These are phyloP conservation scores for Ptychodera flava DNA, from an alignment of 35 echinoderm and acorn worm species.

Conservation along the genomic window DNA sequence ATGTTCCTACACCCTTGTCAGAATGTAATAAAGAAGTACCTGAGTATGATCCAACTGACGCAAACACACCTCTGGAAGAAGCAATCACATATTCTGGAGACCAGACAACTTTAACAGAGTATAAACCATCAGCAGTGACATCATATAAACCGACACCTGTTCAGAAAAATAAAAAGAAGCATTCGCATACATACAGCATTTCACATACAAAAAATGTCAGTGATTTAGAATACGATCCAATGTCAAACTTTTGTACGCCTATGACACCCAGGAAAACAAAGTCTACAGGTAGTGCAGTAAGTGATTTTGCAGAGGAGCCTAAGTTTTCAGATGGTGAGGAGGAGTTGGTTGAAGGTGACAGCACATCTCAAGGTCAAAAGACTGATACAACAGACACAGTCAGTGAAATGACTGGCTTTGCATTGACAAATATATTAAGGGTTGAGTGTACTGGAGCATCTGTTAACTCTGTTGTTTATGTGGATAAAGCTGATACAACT, in stretches of 20 bases:
- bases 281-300: neutral
- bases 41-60: neutral
- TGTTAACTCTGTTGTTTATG: too few relatives aligned
- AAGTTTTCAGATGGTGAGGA: neutral
- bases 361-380: neutral
- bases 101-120: too few relatives aligned
- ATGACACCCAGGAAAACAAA: slow-evolving; percentile 6
- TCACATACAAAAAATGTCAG: neutral
- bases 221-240: slow-evolving; percentile 44
- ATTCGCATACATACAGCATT: neutral
- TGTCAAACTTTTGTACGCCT: slow-evolving; percentile 17
- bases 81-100: too few relatives aligned
- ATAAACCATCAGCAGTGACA: too few relatives aligned
- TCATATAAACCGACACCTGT: too few relatives aligned
- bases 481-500: too few relatives aligned
- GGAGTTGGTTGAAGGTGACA: neutral
- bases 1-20: neutral
- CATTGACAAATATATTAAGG: too few relatives aligned
- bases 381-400: too few relatives aligned
- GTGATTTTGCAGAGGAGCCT: neutral
- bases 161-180: neutral
- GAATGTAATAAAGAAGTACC: neutral
- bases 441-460: too few relatives aligned
- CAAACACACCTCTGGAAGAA: neutral
- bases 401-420: too few relatives aligned